These are phyloP conservation scores for Junonia oenone DNA, from an alignment of 2,888 invertebrate species.

Conservation along the genomic window DNA sequence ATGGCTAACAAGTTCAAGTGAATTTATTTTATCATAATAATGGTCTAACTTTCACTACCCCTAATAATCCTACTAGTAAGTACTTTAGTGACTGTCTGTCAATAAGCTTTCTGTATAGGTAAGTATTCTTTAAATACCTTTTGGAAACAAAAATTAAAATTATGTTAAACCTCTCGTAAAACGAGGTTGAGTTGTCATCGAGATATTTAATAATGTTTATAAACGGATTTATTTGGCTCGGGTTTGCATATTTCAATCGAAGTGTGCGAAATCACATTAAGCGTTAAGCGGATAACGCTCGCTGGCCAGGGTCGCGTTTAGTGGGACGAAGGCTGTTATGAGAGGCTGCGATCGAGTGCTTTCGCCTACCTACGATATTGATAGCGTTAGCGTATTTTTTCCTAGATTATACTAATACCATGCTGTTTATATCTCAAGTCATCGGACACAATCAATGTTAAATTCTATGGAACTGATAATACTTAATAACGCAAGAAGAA, in stretches of 20 bases:
- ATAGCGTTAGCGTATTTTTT: conserved; percentile 40
- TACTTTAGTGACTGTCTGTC: no score
- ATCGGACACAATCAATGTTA: background rate
- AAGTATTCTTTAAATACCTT: no score
- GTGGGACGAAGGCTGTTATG: conserved; percentile 45
- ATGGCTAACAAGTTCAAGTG: no score
- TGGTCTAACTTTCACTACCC: no score
- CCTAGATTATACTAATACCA: conserved; percentile 32
- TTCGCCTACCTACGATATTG: conserved; percentile 38
- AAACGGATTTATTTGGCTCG: conserved; percentile 34
- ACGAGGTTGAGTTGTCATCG: conserved; percentile 1
- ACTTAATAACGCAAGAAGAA: background rate
- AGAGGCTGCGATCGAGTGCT: conserved; percentile 38
- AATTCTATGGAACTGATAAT: background rate
- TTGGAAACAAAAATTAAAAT: no score
- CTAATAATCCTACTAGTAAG: no score
- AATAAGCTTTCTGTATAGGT: no score
- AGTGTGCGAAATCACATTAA: conserved; percentile 48
- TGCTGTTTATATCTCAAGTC: background rate
- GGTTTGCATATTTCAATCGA: conserved; percentile 41
- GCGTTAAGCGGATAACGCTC: conserved; percentile 53
- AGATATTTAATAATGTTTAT: conserved; percentile 7
- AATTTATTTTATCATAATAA: no score
- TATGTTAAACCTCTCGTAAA: background rate
- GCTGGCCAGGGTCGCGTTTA: conserved; percentile 42